Evolutionary conservation across 2,888 invertebrate species (phyloP).

Genomic region (Aleiodes alternator): DNA sequence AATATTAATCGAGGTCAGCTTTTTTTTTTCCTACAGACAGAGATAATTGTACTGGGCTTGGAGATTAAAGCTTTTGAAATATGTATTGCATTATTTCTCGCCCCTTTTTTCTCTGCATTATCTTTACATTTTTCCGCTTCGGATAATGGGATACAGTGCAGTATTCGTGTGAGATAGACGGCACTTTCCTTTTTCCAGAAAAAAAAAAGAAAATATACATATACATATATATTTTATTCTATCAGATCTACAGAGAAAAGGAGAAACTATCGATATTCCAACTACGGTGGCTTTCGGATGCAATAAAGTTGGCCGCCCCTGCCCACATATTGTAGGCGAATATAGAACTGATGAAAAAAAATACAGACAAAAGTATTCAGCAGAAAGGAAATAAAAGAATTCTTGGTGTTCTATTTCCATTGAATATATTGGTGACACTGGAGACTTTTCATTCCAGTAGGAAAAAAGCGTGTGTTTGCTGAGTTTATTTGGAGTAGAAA

Average conservation of each 20-base stretch:
- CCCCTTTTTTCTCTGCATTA: background rate
- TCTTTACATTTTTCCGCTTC: background rate
- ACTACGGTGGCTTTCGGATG: conserved; percentile 24
- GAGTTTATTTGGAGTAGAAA: too few species aligned
- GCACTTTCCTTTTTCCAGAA: background rate
- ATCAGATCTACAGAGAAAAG: background rate
- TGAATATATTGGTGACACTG: too few species aligned
- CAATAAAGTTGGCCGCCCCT: conserved; percentile 22
- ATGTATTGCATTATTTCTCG: background rate
- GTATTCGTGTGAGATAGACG: background rate
- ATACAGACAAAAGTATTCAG: background rate
- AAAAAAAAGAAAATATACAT: background rate
- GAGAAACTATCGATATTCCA: conserved; percentile 26
- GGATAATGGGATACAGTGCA: too few species aligned
- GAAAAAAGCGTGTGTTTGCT: too few species aligned
- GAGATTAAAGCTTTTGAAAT: conserved; percentile 14
- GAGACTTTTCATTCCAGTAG: too few species aligned
- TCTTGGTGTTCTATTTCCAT: conserved; percentile 1
- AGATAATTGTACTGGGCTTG: conserved; percentile 22
- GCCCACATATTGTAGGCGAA: conserved; percentile 21
- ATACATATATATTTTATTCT: conserved; percentile 8
- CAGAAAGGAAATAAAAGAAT: background rate
- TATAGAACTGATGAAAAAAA: conserved; percentile 5
- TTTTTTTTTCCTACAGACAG: background rate
- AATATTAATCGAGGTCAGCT: conserved; percentile 31